Percentiles rank a stretch among this genome's conserved stretches.
phyloP scores from a whole-genome alignment of 2,888 invertebrate species.

The Sylvicola fuscatus region DNA sequence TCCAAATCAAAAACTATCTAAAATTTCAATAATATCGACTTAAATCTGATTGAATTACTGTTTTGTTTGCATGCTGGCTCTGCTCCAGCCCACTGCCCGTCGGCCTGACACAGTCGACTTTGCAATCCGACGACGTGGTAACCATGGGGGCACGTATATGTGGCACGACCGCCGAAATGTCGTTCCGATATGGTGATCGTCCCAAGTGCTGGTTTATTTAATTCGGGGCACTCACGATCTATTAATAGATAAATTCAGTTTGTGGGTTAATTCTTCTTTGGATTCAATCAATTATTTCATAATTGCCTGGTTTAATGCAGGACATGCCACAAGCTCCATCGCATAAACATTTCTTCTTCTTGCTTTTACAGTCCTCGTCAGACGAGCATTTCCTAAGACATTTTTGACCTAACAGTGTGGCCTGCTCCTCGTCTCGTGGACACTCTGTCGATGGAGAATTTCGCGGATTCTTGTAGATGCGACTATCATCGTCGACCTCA shows the following conservation, averaged over 20 bases:
- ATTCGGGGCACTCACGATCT: conserved; percentile 72
- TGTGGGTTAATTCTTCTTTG: background rate
- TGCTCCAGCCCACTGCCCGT: conserved; percentile 75
- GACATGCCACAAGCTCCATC: conserved; percentile 95
- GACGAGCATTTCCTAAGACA: conserved; percentile 83
- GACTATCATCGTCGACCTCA: conserved; percentile 56
- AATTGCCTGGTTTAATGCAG: conserved; percentile 86
- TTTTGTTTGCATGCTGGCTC: conserved; percentile 73
- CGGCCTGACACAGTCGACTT: conserved; percentile 76
- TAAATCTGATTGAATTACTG: conserved; percentile 25
- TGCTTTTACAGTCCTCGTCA: conserved; percentile 91
- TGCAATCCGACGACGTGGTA: conserved; percentile 73
- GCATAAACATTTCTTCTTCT: conserved; percentile 90
- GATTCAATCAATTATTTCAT: background rate
- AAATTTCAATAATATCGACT: background rate
- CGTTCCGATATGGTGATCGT: conserved; percentile 54
- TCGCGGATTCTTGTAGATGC: conserved; percentile 71
- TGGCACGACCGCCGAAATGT: conserved; percentile 60
- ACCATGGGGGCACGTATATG: conserved; percentile 72
- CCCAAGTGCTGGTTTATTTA: conserved; percentile 57
- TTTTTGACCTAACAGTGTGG: conserved; percentile 61
- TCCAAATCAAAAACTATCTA: background rate
- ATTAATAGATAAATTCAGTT: conserved; percentile 10
- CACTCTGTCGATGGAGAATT: conserved; percentile 74
- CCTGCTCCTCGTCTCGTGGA: conserved; percentile 71